Percentiles rank a stretch among this genome's conserved stretches.
Conservation (phyloP, 2,888 invertebrate genomes). For the Poecilus cupreus region DNA sequence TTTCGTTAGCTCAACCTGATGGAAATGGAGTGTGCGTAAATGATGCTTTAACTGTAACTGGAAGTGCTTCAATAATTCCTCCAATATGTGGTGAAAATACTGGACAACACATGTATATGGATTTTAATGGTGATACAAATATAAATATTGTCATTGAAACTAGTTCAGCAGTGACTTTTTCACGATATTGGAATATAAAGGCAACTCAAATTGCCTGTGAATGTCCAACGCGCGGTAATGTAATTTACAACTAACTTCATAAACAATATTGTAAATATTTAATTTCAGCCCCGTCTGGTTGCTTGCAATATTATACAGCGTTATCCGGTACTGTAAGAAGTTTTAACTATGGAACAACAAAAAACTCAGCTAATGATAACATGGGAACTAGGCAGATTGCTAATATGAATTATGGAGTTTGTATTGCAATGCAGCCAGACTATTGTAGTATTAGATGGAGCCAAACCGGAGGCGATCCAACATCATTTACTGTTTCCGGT, state of each 20-base stretch:
- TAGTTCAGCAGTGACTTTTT: slow-evolving; percentile 76
- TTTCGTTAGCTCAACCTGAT: slow-evolving; percentile 83
- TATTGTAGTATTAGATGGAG: slow-evolving; percentile 83
- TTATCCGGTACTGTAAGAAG: slow-evolving; percentile 80
- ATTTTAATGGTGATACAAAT: slow-evolving; percentile 81
- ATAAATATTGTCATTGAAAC: slow-evolving; percentile 83
- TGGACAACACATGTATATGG: slow-evolving; percentile 86
- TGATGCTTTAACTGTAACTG: slow-evolving; percentile 83
- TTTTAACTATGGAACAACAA: slow-evolving; percentile 84
- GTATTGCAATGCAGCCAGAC: slow-evolving; percentile 83
- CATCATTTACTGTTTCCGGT: slow-evolving; percentile 83
- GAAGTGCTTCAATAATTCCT: slow-evolving; percentile 81
- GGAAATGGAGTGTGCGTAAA: slow-evolving; percentile 82
- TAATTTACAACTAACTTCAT: neutral
- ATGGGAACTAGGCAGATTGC: slow-evolving; percentile 83
- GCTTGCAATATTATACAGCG: slow-evolving; percentile 83
- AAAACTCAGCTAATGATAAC: slow-evolving; percentile 75
- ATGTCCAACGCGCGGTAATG: slow-evolving; percentile 79
- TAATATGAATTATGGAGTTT: slow-evolving; percentile 85
- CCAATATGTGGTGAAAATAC: slow-evolving; percentile 89
- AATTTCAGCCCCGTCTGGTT: slow-evolving; percentile 82
- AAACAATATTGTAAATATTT: neutral
- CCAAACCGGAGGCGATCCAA: slow-evolving; percentile 73
- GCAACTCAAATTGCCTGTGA: slow-evolving; percentile 84
- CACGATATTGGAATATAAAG: slow-evolving; percentile 85